A percentile compares a stretch with the other conserved stretches of the same genome.
These are phyloP conservation scores for Archips xylosteana DNA, from an alignment of 2,888 invertebrate genomes.

Conservation along the genomic window DNA sequence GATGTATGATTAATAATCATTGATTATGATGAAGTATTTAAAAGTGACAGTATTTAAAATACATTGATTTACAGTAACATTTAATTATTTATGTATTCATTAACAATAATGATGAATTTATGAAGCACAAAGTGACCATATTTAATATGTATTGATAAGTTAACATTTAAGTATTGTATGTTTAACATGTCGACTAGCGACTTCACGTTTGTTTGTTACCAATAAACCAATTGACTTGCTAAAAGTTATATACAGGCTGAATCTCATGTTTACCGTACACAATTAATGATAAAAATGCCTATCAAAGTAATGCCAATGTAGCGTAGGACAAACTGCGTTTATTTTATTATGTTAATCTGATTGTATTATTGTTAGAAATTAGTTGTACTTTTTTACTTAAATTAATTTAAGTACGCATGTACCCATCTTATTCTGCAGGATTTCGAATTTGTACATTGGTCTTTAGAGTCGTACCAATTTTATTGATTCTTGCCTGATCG, in stretches of 20 bases:
- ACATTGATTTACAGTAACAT: background rate
- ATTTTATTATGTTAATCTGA: conserved; percentile 1
- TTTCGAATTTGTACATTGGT: background rate
- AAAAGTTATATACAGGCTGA: background rate
- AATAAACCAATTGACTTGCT: conserved; percentile 23
- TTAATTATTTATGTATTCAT: too few relatives aligned
- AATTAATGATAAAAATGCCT: background rate
- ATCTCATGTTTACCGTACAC: background rate
- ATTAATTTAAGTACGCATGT: background rate
- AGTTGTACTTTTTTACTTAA: background rate
- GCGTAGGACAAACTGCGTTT: background rate
- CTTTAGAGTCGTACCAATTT: too few relatives aligned
- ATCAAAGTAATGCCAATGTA: background rate
- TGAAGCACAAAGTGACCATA: background rate
- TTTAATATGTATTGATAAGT: background rate
- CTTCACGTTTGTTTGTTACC: conserved; percentile 18
- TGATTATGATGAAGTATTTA: background rate
- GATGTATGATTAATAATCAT: background rate
- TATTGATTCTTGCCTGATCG: too few relatives aligned
- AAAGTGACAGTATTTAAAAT: background rate
- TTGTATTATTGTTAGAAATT: background rate
- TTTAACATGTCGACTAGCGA: background rate
- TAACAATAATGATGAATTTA: too few relatives aligned
- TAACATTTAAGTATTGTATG: background rate
- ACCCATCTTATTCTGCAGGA: background rate